These are phyloP conservation scores for Neosilurus hyrtlii DNA, from an alignment of 2,797 vertebrate species.

Conservation along the genomic window DNA sequence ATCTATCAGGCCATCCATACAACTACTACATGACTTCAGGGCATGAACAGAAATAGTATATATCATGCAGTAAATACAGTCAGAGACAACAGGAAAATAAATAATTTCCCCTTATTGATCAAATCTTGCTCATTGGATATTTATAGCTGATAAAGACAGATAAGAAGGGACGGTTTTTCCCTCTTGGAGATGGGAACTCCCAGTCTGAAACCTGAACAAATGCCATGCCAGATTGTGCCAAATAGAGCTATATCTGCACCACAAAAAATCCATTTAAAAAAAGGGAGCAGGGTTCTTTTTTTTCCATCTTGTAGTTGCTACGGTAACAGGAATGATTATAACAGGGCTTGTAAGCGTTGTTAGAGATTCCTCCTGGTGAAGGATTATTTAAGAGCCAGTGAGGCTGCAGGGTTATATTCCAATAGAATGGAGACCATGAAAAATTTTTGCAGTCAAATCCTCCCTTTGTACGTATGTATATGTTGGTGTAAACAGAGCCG, in stretches of 20 bases:
- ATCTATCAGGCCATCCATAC: background rate
- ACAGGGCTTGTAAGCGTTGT: background rate
- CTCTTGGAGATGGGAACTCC: background rate
- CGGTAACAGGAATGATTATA: background rate
- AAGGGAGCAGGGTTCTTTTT: background rate
- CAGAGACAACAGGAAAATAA: background rate
- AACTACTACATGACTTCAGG: background rate
- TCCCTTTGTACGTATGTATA: too few relatives aligned
- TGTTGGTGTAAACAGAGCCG: background rate
- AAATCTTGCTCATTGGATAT: background rate
- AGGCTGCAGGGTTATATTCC: background rate
- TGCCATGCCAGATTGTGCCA: background rate
- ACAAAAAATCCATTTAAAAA: background rate
- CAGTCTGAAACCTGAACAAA: background rate
- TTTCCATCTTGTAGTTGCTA: background rate
- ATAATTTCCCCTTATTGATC: background rate
- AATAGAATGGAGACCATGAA: background rate
- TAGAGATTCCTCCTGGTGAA: background rate
- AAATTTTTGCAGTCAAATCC: background rate
- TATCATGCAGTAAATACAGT: background rate
- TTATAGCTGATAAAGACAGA: background rate
- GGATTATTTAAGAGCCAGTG: background rate
- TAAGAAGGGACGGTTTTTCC: background rate
- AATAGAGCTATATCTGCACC: background rate
- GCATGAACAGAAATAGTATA: background rate